Percentiles rank a stretch among this genome's conserved stretches.
Conservation (phyloP, 2,797 vertebrate genomes). For the Pterois miles region DNA sequence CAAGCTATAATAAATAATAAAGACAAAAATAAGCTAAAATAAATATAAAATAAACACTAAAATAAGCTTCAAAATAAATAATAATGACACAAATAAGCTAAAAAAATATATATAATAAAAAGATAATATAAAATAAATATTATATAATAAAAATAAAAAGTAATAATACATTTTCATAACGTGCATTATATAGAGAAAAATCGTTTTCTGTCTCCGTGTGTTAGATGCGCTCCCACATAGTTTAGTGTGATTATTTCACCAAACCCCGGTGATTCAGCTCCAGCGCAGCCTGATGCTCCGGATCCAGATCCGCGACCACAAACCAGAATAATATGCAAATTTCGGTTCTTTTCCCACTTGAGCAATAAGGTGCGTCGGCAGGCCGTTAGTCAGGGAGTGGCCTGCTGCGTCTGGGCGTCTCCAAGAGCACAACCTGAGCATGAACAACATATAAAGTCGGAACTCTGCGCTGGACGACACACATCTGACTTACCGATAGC, state of each 20-base stretch:
- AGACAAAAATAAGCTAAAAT: too few relatives aligned
- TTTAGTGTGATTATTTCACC: not conserved
- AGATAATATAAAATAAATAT: too few relatives aligned
- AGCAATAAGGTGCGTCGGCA: constrained; percentile 27
- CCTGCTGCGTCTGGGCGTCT: constrained; percentile 33
- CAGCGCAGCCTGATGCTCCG: not conserved
- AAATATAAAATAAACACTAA: not conserved
- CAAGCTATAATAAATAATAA: too few relatives aligned
- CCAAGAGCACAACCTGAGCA: constrained; percentile 17
- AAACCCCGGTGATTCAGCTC: constrained; percentile 5
- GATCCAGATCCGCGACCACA: not conserved
- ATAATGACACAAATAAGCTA: too few relatives aligned
- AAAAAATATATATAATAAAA: not conserved
- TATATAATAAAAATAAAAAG: too few relatives aligned
- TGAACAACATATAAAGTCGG: not conserved
- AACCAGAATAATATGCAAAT: not conserved
- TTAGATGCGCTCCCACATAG: not conserved
- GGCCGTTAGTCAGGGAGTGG: too few relatives aligned
- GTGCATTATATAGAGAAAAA: not conserved
- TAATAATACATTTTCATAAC: not conserved
- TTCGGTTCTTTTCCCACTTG: constrained; percentile 38
- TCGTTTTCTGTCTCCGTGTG: too few relatives aligned
- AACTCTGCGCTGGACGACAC: accelerated
- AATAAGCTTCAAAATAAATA: too few relatives aligned
- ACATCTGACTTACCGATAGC: not conserved